These are phyloP conservation scores for Argyra leucocephala DNA, from an alignment of 2,888 invertebrate genomes.

Conservation along the genomic window DNA sequence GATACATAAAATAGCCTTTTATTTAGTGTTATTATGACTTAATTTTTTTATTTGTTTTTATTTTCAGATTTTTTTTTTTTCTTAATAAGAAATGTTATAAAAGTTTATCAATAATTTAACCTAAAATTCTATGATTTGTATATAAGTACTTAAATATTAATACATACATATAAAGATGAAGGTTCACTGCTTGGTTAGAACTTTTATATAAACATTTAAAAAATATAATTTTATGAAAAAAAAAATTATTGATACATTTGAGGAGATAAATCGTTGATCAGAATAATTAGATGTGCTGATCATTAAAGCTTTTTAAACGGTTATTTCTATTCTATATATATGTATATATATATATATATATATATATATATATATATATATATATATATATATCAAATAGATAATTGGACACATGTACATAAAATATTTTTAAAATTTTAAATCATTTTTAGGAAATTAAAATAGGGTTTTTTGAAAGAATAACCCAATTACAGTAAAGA, in stretches of 20 bases:
- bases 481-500: too few relatives aligned
- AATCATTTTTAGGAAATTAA: too few relatives aligned
- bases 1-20: not conserved
- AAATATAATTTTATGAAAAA: slow-evolving; percentile 2
- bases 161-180: not conserved
- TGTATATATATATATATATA: too few relatives aligned
- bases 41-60: not conserved
- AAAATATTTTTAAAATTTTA: too few relatives aligned
- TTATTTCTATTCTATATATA: too few relatives aligned
- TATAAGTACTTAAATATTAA: not conserved
- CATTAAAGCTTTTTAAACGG: not conserved
- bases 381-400: too few relatives aligned
- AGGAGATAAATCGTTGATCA: not conserved
- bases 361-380: too few relatives aligned
- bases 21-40: slow-evolving; percentile 9
- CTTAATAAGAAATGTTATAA: slow-evolving; percentile 13
- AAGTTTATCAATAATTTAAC: slow-evolving; percentile 21
- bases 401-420: too few relatives aligned
- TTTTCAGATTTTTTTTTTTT: slow-evolving; percentile 4
- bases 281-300: slow-evolving; percentile 2
- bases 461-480: too few relatives aligned
- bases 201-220: not conserved
- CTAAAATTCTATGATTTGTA: slow-evolving; percentile 18
- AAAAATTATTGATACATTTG: not conserved
- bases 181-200: slow-evolving; percentile 2